Percentiles rank a stretch among this genome's conserved stretches.
These are phyloP conservation scores for Columba guinea DNA, from an alignment of 2,797 vertebrate genomes.

Conservation along the genomic window DNA sequence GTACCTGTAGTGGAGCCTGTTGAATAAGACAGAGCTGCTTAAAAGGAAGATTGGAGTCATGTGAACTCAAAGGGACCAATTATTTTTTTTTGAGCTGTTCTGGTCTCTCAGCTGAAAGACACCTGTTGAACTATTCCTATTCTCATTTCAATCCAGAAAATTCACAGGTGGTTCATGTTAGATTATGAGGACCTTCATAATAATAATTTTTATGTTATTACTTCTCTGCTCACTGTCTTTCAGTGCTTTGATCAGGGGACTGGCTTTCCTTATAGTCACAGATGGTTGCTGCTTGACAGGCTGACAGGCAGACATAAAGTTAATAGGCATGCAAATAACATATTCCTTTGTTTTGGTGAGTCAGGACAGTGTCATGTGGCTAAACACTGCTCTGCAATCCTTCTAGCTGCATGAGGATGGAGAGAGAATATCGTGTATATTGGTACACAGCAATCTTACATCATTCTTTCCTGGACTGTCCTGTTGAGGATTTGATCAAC, in stretches of 20 bases:
- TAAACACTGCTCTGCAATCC: neutral
- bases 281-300: slow-evolving; percentile 37
- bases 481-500: neutral
- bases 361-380: neutral
- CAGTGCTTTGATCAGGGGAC: slow-evolving; percentile 3
- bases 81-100: neutral
- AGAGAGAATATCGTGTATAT: neutral
- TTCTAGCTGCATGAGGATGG: neutral
- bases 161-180: slow-evolving; percentile 9
- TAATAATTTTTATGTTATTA: neutral
- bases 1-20: neutral
- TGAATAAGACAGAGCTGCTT: neutral
- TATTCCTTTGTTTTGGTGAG: slow-evolving; percentile 42
- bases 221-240: neutral
- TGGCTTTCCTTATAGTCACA: slow-evolving; percentile 32
- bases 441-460: neutral
- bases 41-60: neutral
- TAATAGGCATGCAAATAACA: slow-evolving; percentile 35
- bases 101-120: neutral
- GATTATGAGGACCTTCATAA: neutral
- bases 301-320: slow-evolving; percentile 6
- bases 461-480: neutral
- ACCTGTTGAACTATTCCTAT: neutral
- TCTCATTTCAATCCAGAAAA: slow-evolving; percentile 14
- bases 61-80: neutral